phyloP scores from a whole-genome alignment of 2,797 vertebrate genomes.

The Typhlichthys eigenmanni region DNA sequence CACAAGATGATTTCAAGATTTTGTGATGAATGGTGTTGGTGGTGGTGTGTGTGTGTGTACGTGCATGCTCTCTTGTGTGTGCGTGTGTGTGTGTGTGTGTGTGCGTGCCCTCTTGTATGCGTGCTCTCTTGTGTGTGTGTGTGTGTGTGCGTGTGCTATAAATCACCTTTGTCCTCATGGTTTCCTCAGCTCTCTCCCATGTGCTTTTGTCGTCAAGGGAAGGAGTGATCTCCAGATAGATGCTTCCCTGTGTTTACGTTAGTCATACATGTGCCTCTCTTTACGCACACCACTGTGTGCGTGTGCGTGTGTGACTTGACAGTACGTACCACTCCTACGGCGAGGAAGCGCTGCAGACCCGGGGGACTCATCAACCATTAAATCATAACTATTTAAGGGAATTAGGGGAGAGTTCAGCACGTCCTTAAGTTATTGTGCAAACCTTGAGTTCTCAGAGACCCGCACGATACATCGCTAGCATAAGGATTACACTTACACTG shows the following conservation, averaged over 20 bases:
- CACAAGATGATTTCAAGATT: too few species aligned
- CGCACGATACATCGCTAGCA: constrained; percentile 67
- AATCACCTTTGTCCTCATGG: neutral
- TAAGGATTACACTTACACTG: constrained; percentile 10
- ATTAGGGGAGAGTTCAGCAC: constrained; percentile 86
- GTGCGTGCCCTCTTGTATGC: neutral
- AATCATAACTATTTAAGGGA: constrained; percentile 93
- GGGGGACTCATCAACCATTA: constrained; percentile 87
- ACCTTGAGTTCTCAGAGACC: constrained; percentile 86
- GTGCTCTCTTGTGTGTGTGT: neutral
- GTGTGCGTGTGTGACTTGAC: constrained; percentile 56
- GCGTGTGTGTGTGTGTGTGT: neutral
- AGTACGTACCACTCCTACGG: constrained; percentile 76
- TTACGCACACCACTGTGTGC: neutral
- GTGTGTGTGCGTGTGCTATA: neutral
- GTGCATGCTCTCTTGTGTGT: constrained; percentile 11
- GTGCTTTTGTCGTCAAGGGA: constrained; percentile 3
- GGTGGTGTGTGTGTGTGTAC: constrained; percentile 3
- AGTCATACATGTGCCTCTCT: neutral
- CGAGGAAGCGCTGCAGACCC: constrained; percentile 88
- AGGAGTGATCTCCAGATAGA: neutral
- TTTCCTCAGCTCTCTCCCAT: neutral
- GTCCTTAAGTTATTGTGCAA: constrained; percentile 88
- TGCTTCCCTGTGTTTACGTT: constrained; percentile 3
- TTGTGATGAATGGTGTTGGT: neutral